phyloP scores from a whole-genome alignment of 2,888 invertebrate species.

The Euzetes globulus region DNA sequence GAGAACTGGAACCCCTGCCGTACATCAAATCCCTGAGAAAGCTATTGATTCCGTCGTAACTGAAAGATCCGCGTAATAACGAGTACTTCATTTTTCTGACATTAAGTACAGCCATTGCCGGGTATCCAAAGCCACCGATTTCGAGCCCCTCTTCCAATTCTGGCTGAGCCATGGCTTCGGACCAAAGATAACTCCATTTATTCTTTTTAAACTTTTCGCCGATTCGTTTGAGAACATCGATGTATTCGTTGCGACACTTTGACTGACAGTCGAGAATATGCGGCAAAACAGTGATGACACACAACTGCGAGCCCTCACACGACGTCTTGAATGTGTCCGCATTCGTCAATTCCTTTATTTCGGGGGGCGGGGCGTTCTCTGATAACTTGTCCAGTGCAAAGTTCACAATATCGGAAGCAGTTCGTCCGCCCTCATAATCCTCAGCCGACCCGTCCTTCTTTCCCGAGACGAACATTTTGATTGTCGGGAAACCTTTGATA shows the following conservation, averaged over 20 bases:
- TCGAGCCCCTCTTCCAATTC: constrained; percentile 75
- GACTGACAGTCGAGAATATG: constrained; percentile 94
- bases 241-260: constrained; percentile 77
- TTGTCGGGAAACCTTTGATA: constrained; percentile 86
- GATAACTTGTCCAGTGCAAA: constrained; percentile 83
- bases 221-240: constrained; percentile 62
- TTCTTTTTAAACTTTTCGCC: constrained; percentile 89
- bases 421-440: constrained; percentile 90
- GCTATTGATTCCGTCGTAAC: constrained; percentile 86
- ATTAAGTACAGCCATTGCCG: constrained; percentile 94
- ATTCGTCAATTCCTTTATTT: constrained; percentile 53
- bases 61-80: constrained; percentile 83
- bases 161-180: constrained; percentile 78
- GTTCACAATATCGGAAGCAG: constrained; percentile 74
- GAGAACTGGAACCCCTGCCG: constrained; percentile 83
- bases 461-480: constrained; percentile 70
- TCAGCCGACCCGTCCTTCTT: constrained; percentile 58
- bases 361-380: constrained; percentile 82
- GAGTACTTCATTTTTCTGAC: constrained; percentile 95
- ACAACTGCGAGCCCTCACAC: constrained; percentile 80
- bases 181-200: constrained; percentile 91
- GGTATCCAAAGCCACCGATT: constrained; percentile 97
- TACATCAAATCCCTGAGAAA: constrained; percentile 75
- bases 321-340: constrained; percentile 60
- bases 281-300: constrained; percentile 83